Evolutionary conservation across 2,888 invertebrate genomes (phyloP).

Genomic region (Dryomyza anilis): DNA sequence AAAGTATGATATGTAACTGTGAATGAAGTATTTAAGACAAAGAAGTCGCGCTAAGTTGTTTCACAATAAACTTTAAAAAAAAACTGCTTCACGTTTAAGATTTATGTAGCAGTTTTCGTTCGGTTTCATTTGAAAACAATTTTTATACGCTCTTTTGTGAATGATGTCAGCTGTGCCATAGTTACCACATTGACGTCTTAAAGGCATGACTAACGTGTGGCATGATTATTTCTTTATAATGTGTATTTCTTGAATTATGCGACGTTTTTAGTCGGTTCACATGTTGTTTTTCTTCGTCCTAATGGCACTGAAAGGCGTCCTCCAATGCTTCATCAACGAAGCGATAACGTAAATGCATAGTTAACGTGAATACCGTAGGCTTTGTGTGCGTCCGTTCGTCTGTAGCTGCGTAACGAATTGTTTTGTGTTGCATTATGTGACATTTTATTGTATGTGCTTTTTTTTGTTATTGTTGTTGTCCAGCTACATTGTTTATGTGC

Average conservation of each 20-base stretch:
- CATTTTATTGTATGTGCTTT: constrained; percentile 4
- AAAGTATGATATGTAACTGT: too few relatives aligned
- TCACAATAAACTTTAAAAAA: too few relatives aligned
- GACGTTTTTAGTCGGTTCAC: not conserved
- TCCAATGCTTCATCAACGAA: constrained; percentile 16
- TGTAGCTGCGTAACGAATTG: constrained; percentile 17
- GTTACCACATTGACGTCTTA: constrained; percentile 18
- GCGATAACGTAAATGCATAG: constrained; percentile 1
- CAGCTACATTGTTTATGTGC: not conserved
- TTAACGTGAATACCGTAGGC: not conserved
- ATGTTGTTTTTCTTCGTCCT: not conserved
- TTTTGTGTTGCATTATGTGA: constrained; percentile 16
- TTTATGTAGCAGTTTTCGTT: too few relatives aligned
- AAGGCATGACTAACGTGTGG: constrained; percentile 10
- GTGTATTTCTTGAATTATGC: too few relatives aligned
- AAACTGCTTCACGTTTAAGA: too few relatives aligned
- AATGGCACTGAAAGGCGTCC: too few relatives aligned
- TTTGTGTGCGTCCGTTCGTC: not conserved
- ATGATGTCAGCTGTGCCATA: constrained; percentile 35
- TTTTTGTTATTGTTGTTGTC: not conserved
- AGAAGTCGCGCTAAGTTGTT: too few relatives aligned
- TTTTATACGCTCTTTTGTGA: constrained; percentile 44
- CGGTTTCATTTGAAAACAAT: too few relatives aligned
- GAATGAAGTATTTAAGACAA: too few relatives aligned
- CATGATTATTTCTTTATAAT: constrained; percentile 18